Conservation (phyloP, 2,797 vertebrate species). For the Xiphophorus birchmanni region DNA sequence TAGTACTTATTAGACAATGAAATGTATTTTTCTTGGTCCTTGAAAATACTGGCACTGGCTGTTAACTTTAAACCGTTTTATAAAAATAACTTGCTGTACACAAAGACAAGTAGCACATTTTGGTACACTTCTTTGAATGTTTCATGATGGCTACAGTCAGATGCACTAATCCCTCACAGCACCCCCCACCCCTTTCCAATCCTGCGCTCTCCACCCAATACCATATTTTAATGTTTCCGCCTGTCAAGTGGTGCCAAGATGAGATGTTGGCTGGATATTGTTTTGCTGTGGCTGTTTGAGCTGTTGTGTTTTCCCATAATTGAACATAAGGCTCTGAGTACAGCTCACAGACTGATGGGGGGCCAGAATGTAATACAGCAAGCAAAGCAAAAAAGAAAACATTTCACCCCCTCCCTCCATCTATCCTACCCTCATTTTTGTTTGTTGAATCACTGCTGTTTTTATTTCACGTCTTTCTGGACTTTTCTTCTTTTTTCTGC, state of each 20-base stretch:
- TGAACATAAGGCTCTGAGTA: constrained; percentile 78
- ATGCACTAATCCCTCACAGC: constrained; percentile 8
- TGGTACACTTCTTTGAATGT: constrained; percentile 22
- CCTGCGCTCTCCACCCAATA: constrained; percentile 28
- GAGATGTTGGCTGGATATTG: constrained; percentile 78
- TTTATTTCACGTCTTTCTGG: constrained; percentile 32
- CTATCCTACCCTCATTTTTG: constrained; percentile 2
- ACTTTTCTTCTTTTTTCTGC: constrained; percentile 4
- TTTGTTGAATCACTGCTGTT: constrained; percentile 30
- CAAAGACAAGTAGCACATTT: constrained; percentile 26
- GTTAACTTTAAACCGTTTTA: constrained; percentile 44
- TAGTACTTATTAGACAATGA: constrained; percentile 62
- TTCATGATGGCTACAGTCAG: constrained; percentile 54
- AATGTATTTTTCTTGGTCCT: constrained; percentile 25
- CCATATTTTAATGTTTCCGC: constrained; percentile 67
- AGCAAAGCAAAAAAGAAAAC: constrained; percentile 64
- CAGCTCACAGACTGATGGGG: constrained; percentile 72
- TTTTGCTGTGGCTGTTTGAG: constrained; percentile 60
- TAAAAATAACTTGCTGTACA: constrained; percentile 32
- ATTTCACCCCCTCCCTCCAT: constrained; percentile 43
- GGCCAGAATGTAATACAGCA: constrained; percentile 65
- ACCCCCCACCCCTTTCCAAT: constrained; percentile 5
- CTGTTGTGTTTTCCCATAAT: constrained; percentile 80
- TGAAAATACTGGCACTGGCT: constrained; percentile 32
- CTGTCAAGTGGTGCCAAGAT: constrained; percentile 70